Conservation (phyloP, 2,113 vertebrate species). For the Ceyx cyanopectus region DNA sequence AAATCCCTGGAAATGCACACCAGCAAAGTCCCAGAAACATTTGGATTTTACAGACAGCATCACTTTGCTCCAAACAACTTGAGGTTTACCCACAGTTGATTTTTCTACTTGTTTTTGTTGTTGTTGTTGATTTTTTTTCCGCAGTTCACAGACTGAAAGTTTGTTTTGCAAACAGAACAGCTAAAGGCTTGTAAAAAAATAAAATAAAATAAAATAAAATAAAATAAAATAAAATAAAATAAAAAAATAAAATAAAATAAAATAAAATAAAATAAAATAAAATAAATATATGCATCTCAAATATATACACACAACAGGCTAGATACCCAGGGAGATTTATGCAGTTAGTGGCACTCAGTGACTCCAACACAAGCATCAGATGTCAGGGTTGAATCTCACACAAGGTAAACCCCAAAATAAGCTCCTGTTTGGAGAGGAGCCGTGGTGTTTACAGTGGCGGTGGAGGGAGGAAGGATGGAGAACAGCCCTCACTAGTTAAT, state of each 20-base stretch:
- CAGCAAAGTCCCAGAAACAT: no score
- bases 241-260: no score
- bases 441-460: neutral
- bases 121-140: neutral
- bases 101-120: neutral
- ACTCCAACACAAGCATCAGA: neutral
- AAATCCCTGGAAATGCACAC: neutral
- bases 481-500: constrained; percentile 31
- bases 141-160: neutral
- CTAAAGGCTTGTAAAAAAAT: neutral
- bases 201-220: no score
- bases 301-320: neutral
- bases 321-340: neutral
- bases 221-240: neutral
- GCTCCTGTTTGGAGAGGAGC: neutral
- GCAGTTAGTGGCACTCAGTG: neutral
- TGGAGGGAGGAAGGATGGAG: neutral
- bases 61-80: neutral
- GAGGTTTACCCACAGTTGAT: fast-evolving
- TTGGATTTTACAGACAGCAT: neutral
- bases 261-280: no score
- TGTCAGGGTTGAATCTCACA: neutral
- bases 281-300: neutral
- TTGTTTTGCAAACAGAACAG: neutral
- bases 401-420: neutral